phyloP scores from a whole-genome alignment of 2,888 invertebrate species.

The Cerastis rubricosa region DNA sequence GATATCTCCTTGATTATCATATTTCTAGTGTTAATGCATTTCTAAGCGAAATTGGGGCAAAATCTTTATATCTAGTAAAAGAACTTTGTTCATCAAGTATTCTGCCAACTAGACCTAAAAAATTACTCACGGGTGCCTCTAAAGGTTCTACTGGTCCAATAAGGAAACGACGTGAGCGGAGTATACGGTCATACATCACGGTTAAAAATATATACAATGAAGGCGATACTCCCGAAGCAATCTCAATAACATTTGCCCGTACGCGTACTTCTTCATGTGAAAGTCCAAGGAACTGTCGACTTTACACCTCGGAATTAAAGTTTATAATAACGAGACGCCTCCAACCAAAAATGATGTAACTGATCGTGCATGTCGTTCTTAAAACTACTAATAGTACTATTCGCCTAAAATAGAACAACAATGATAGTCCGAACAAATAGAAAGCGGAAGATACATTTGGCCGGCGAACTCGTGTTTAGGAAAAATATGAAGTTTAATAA shows the following conservation, averaged over 20 bases:
- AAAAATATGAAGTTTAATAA: conserved; percentile 82
- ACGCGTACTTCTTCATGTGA: conserved; percentile 13
- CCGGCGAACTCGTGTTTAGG: conserved; percentile 71
- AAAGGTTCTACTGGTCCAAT: conserved; percentile 38
- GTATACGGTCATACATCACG: conserved; percentile 36
- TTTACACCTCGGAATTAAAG: conserved; percentile 20
- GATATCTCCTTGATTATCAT: not conserved
- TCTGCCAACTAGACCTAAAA: conserved; percentile 22
- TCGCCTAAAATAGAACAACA: conserved; percentile 59
- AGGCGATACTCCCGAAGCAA: conserved; percentile 45
- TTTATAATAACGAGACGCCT: not conserved
- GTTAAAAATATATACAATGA: conserved; percentile 52
- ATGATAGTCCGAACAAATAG: conserved; percentile 61
- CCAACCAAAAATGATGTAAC: conserved; percentile 54
- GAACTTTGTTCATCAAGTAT: not conserved
- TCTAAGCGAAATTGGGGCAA: not conserved
- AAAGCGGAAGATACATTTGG: conserved; percentile 75
- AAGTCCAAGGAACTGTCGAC: conserved; percentile 32
- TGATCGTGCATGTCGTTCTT: conserved; percentile 50
- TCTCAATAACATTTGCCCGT: conserved; percentile 44
- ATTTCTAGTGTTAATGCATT: not conserved
- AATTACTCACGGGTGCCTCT: conserved; percentile 33
- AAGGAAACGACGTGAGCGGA: conserved; percentile 45
- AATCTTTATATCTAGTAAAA: not conserved
- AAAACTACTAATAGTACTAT: conserved; percentile 37